Percentiles rank a stretch among this genome's conserved stretches.
These are phyloP conservation scores for Eremobia ochroleuca DNA, from an alignment of 2,888 invertebrate genomes.

Conservation along the genomic window DNA sequence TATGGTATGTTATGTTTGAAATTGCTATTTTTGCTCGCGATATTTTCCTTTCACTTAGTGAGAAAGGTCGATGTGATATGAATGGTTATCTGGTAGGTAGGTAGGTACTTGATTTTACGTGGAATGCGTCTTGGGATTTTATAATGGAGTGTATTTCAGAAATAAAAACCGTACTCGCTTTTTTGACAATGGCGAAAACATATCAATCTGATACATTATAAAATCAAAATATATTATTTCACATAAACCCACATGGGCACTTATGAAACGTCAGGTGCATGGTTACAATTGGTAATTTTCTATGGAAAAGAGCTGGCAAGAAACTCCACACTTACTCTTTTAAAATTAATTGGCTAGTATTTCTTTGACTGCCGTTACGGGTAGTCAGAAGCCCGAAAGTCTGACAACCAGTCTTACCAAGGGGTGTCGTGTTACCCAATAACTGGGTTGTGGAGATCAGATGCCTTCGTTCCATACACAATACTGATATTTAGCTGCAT, in stretches of 20 bases:
- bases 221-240: no score
- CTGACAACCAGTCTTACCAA: neutral
- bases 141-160: neutral
- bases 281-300: no score
- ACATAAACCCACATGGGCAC: no score
- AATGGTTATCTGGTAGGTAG: neutral
- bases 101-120: constrained; percentile 8
- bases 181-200: neutral
- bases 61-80: constrained; percentile 37
- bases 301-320: no score
- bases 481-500: neutral
- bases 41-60: constrained; percentile 54
- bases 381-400: neutral
- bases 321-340: no score
- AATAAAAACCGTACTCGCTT: neutral
- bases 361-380: neutral
- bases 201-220: no score
- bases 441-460: neutral
- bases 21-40: constrained; percentile 53
- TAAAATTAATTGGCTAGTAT: no score
- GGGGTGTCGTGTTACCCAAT: neutral
- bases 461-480: neutral
- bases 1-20: constrained; percentile 32
- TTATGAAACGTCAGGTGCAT: no score
- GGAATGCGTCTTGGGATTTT: constrained; percentile 14